A percentile compares a stretch with the other conserved stretches of the same genome.
These are phyloP conservation scores for Apis cerana DNA, from an alignment of 1,140 invertebrate genomes.

Conservation along the genomic window DNA sequence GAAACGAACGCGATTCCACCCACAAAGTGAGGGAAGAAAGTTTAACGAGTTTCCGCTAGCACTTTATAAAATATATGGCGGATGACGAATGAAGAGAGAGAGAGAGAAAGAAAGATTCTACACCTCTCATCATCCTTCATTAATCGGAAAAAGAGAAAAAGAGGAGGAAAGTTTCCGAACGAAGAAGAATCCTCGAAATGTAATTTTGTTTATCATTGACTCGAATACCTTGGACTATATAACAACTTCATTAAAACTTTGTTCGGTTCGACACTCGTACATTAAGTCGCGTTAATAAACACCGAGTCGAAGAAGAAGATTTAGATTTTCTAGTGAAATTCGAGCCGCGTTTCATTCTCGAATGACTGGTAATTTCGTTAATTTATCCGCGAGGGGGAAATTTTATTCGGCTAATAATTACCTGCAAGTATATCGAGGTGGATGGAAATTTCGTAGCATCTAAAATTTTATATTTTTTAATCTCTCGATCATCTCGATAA, in stretches of 20 bases:
- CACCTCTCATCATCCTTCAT: background rate
- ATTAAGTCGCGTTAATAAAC: constrained; percentile 22
- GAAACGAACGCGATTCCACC: background rate
- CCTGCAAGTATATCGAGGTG: too few species aligned
- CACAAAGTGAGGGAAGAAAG: background rate
- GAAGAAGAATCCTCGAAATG: background rate
- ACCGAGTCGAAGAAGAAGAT: background rate
- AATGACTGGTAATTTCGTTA: background rate
- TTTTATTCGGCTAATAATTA: background rate
- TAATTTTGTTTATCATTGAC: constrained; percentile 37
- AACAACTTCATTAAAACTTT: constrained; percentile 44
- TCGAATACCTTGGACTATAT: background rate
- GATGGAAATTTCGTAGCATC: background rate
- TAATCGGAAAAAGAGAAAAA: background rate
- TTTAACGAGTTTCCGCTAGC: constrained; percentile 22
- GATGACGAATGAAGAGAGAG: background rate
- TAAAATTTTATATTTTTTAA: background rate
- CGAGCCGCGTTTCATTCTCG: too few species aligned
- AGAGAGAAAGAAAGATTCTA: background rate
- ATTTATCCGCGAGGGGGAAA: background rate
- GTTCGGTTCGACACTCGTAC: background rate
- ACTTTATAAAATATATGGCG: background rate
- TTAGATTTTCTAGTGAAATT: background rate
- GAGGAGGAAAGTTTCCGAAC: constrained; percentile 7
- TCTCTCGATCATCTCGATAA: too few species aligned